phyloP scores from a whole-genome alignment of 2,888 invertebrate genomes.

The Aleiodes testaceus region DNA sequence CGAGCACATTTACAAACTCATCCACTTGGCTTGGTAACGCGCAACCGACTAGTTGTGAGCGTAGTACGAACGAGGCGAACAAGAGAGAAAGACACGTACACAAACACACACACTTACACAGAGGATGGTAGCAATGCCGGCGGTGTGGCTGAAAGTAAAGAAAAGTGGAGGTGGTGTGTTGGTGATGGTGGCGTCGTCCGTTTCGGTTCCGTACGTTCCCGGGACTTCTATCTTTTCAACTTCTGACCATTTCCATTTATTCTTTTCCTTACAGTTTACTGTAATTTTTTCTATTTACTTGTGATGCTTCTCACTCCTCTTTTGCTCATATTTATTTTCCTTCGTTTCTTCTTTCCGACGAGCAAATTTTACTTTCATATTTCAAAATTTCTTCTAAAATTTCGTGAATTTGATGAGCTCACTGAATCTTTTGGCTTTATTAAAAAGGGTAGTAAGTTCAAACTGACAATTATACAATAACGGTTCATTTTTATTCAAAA shows the following conservation, averaged over 20 bases:
- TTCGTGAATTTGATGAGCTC: neutral
- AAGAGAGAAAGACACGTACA: neutral
- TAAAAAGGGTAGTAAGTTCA: neutral
- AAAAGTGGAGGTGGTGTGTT: slow-evolving; percentile 35
- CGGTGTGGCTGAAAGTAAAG: slow-evolving; percentile 4
- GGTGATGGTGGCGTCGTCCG: slow-evolving; percentile 53
- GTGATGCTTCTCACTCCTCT: slow-evolving; percentile 4
- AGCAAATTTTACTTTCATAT: no score
- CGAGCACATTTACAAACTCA: slow-evolving; percentile 64
- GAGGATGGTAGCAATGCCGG: neutral
- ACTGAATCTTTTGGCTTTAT: neutral
- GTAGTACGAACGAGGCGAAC: slow-evolving; percentile 20
- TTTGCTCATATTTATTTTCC: neutral
- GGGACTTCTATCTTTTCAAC: slow-evolving; percentile 18
- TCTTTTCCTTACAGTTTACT: no score
- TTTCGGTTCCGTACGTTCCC: slow-evolving; percentile 24
- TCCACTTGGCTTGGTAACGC: slow-evolving; percentile 69
- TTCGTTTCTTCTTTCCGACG: neutral
- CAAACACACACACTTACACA: no score
- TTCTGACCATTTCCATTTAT: slow-evolving; percentile 30
- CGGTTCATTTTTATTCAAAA: no score
- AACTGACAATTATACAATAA: no score
- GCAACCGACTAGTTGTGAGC: slow-evolving; percentile 64
- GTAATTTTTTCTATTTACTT: slow-evolving; percentile 10
- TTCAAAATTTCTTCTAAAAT: neutral